phyloP scores from a whole-genome alignment of 2,888 invertebrate species.

The Cheilosia impressa region DNA sequence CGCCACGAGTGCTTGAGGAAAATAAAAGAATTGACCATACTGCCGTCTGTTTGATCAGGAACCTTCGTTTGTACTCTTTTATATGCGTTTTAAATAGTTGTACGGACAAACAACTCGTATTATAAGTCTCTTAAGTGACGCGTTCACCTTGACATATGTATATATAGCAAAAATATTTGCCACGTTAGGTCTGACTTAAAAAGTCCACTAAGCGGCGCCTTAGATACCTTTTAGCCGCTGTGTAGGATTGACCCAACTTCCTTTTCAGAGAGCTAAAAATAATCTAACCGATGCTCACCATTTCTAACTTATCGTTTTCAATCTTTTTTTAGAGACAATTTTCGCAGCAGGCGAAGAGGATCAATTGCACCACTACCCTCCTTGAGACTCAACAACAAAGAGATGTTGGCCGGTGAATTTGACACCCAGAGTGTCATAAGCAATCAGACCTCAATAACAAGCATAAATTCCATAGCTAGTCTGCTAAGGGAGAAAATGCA shows the following conservation, averaged over 20 bases:
- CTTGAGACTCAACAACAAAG: slow-evolving; percentile 85
- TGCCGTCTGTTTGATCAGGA: too few species aligned
- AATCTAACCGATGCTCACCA: background rate
- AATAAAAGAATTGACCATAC: too few species aligned
- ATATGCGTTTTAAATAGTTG: too few species aligned
- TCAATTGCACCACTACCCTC: slow-evolving; percentile 86
- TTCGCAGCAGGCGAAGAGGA: slow-evolving; percentile 87
- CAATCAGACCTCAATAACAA: slow-evolving; percentile 89
- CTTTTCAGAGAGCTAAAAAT: slow-evolving; percentile 2
- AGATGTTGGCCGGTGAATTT: slow-evolving; percentile 85
- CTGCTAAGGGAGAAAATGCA: slow-evolving; percentile 92
- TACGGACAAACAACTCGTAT: too few species aligned
- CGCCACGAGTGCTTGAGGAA: too few species aligned
- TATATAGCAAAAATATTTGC: too few species aligned
- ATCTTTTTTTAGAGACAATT: slow-evolving; percentile 85
- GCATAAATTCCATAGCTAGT: slow-evolving; percentile 93
- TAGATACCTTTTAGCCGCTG: too few species aligned
- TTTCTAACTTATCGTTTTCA: background rate
- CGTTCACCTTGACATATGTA: too few species aligned
- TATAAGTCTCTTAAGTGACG: too few species aligned
- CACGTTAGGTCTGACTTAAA: too few species aligned
- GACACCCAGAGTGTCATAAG: slow-evolving; percentile 83
- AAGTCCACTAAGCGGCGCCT: too few species aligned
- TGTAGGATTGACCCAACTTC: background rate
- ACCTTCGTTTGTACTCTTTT: too few species aligned